phyloP scores from a whole-genome alignment of 2,113 vertebrate genomes.

The Phylloscopus trochiloides region DNA sequence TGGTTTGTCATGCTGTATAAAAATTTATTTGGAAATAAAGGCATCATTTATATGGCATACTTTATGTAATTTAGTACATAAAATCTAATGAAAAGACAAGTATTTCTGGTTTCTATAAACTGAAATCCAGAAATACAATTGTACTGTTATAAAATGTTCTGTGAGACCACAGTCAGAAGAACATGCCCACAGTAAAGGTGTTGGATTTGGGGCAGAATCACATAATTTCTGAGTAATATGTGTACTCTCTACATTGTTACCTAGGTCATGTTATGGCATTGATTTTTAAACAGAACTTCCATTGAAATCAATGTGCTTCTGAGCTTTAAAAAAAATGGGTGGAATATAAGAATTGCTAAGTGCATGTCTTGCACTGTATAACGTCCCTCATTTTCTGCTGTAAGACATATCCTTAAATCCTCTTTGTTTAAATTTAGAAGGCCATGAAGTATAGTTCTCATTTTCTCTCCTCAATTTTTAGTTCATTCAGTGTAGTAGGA shows the following conservation, averaged over 20 bases:
- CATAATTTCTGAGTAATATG: conserved; percentile 13
- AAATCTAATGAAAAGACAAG: not conserved
- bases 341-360: conserved; percentile 46
- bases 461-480: conserved; percentile 59
- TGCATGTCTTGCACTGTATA: not conserved
- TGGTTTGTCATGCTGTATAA: not conserved
- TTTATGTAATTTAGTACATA: not conserved
- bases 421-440: conserved; percentile 65
- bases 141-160: not conserved
- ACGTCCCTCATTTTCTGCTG: conserved; percentile 32
- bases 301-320: conserved; percentile 43
- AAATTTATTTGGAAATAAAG: not conserved
- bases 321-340: conserved; percentile 4
- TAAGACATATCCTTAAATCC: conserved; percentile 35
- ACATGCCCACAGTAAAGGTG: not conserved
- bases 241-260: not conserved
- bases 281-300: conserved; percentile 50
- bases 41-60: not conserved
- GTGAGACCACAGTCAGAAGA: not conserved
- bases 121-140: not conserved
- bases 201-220: conserved; percentile 2
- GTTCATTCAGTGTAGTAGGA: conserved; percentile 57
- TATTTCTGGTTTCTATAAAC: not conserved
- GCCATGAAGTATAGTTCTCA: conserved; percentile 39
- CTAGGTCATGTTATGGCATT: conserved; percentile 16